phyloP scores from a whole-genome alignment of 1,140 invertebrate species.

The Drosophila sucinea region DNA sequence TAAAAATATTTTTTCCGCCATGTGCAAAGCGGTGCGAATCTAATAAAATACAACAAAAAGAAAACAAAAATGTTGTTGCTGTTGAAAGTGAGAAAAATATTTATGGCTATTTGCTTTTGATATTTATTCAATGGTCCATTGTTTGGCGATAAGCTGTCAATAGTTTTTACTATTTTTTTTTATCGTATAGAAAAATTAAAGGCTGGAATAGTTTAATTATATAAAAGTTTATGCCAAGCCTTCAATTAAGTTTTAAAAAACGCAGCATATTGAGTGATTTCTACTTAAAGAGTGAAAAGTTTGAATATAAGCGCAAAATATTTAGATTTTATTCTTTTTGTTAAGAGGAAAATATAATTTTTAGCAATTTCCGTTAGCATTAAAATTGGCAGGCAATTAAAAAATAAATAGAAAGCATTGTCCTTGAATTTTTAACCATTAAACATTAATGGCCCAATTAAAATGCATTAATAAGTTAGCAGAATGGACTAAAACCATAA shows the following conservation, averaged over 20 bases:
- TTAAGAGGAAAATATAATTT: not conserved
- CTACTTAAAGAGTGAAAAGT: not conserved
- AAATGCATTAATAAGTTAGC: conserved; percentile 10
- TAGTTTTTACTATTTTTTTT: conserved; percentile 51
- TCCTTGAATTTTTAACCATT: conserved; percentile 1
- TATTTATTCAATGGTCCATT: conserved; percentile 79
- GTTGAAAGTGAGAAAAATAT: conserved; percentile 67
- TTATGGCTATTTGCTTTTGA: conserved; percentile 77
- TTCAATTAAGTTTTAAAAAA: not conserved
- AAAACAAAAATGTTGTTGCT: conserved; percentile 45
- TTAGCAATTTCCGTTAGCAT: not conserved
- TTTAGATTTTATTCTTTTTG: not conserved
- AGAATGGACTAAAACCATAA: conserved; percentile 1
- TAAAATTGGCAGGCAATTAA: not conserved
- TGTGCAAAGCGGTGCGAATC: conserved; percentile 51
- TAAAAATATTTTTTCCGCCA: conserved; percentile 68
- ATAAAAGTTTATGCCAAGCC: not conserved
- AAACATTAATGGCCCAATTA: conserved; percentile 1
- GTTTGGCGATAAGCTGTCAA: conserved; percentile 77
- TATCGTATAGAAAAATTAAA: conserved; percentile 14
- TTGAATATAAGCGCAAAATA: not conserved
- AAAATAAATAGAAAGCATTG: not conserved
- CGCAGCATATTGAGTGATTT: too few relatives aligned
- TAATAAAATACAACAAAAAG: conserved; percentile 38
- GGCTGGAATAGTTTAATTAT: not conserved